Evolutionary conservation across 2,888 invertebrate species (phyloP), one percentile per base, ranked within the genome.

Genomic region (Aporophyla nigra): DNA sequence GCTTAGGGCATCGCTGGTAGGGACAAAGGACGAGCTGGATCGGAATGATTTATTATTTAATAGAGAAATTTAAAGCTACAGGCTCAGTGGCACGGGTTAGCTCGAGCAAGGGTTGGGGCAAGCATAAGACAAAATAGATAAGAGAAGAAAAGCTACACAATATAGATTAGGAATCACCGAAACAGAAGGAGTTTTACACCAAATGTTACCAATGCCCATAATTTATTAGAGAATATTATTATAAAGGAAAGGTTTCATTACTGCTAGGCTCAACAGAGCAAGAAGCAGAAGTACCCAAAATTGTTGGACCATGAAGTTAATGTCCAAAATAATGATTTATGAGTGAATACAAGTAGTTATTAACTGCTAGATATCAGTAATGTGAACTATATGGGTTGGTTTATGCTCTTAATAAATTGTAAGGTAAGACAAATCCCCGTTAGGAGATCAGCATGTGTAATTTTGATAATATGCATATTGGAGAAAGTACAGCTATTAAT

Each of bases 241-340:
- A 24, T 0, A 75, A 58, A 19, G 9, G 10, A 66, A 54, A 40
- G 19, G 16, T n/a, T 24, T 9, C 7, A 16, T 5, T 27, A 54
- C 43, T 10, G 7, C 62, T 59, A 21, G 10, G 33, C 24, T 75
- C 53, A 76, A 16, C 43, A 74, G 74, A 74, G 61, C 67, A 71
- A 54, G 67, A 78, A 71, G n/a, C 19, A 46, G 3, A 71, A 14
- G 7, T 21, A 59, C n/a, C 46, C 16, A 49, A 49, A n/a, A 59
- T 77, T 46, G 65, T 72, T 83, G 65, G 59, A 83, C 71, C 71
- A 66, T 77, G 68, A 72, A 69, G n/a, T 71, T 59, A 68, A 77
- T 71, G 49, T 33, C 6, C 40, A 59, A 75, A 79, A 66, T 61
- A 54, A 59, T 68, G 16, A 40, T 63, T 81, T 19, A 59, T 9